Base-by-base conservation (phyloP, 2,797 vertebrate genomes). In the Pelobates cultripes region DNA sequence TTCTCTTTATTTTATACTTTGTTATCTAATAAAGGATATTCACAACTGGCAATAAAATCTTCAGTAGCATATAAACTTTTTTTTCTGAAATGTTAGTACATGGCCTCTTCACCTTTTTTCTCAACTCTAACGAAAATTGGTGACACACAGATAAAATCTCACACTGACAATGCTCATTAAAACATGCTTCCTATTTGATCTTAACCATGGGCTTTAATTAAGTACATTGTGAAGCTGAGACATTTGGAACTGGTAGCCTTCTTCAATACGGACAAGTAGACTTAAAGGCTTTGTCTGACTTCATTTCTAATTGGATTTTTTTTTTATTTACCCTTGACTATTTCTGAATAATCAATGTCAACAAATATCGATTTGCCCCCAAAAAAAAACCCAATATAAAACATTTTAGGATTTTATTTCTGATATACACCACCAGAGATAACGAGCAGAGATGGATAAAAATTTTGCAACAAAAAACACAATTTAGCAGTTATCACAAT, bases 121-220 rank as follows among this genome's bases (percentile, higher is more conserved):
- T 40, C 42, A 72, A 72, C 15, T 63, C 14, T 63, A 63, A 75
- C 15, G 12, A 42, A 51, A 61, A 6, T 8, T 45, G 42, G 43
- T 44, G 51, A 10, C 4, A 57, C n/a, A 4, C 71, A 75, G 12
- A 45, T 28, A 75, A 63, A 44, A 64, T n/a, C 55, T 64, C 73
- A 43, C 43, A 42, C 55, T 75, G 73, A 55, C n/a, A 63, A 64
- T 57, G 14, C 42, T 75, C 73, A 45, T 75, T 75, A 75, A 61
- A 73, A n/a, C 42, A 3, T 75, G 17, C 43, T 63, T 28, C 43
- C 10, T 72, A 2, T 64, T 63, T 64, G 60, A 57, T 63, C 43
- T 63, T 60, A 75, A 57, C n/a, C 41, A 43, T 75, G 73, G 15
- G 42, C 57, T 17, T 64, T 64, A 61, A 75, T 63, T 75, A 75